phyloP scores from a whole-genome alignment of 2,797 vertebrate genomes.

The Cercopithecus mitis region DNA sequence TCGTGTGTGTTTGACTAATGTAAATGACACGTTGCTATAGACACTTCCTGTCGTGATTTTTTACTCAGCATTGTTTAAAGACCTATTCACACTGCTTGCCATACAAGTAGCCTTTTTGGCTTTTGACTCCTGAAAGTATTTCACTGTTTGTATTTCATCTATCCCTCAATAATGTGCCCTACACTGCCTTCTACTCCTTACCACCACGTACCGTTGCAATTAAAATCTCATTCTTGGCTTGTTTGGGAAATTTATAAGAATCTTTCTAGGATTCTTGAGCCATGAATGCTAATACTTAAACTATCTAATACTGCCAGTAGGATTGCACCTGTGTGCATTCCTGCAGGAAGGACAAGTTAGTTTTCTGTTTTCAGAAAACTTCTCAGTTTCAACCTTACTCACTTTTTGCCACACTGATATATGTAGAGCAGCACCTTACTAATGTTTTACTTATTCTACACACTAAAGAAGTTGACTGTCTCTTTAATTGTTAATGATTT shows the following conservation, averaged over 20 bases:
- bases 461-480: neutral
- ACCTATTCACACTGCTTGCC: neutral
- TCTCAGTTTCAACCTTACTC: neutral
- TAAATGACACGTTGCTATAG: neutral
- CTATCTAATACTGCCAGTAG: neutral
- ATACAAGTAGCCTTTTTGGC: neutral
- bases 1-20: neutral
- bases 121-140: neutral
- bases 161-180: neutral
- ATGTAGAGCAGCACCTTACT: neutral
- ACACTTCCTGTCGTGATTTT: neutral
- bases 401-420: neutral
- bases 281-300: neutral
- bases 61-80: neutral
- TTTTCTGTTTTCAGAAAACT: neutral
- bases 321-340: neutral
- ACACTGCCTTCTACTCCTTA: neutral
- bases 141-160: neutral
- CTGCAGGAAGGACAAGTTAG: neutral
- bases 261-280: neutral
- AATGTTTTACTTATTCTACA: neutral
- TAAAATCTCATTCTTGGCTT: neutral
- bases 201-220: neutral
- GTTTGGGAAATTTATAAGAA: neutral
- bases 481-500: neutral